Conservation (phyloP, 1,140 invertebrate species). For the Nasonia vitripennis region DNA sequence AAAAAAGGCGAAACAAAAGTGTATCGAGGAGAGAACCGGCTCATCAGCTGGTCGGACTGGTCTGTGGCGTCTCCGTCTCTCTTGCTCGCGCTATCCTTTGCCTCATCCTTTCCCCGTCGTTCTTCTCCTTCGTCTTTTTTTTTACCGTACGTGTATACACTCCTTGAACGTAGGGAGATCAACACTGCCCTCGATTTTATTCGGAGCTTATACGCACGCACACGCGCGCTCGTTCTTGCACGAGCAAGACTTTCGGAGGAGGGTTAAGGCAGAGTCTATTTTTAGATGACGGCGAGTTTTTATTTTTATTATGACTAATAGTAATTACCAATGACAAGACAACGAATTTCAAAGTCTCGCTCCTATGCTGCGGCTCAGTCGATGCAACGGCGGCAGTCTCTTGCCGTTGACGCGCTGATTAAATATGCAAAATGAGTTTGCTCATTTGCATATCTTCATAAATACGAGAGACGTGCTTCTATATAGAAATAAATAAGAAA, state of each 20-base stretch:
- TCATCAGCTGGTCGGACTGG: slow-evolving; percentile 73
- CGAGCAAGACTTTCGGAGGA: slow-evolving; percentile 43
- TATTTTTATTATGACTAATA: slow-evolving; percentile 31
- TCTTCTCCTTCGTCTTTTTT: background rate
- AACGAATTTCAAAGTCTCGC: slow-evolving; percentile 11
- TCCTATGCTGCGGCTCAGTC: background rate
- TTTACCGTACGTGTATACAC: background rate
- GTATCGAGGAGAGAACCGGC: slow-evolving; percentile 68
- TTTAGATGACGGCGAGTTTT: slow-evolving; percentile 3
- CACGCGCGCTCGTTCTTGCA: background rate
- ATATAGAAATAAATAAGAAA: slow-evolving; percentile 34
- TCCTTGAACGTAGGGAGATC: slow-evolving; percentile 53
- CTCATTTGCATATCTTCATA: slow-evolving; percentile 42
- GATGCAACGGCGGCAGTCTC: background rate
- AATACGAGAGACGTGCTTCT: slow-evolving; percentile 30
- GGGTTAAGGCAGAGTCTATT: slow-evolving; percentile 15
- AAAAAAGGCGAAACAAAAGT: slow-evolving; percentile 66
- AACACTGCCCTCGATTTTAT: slow-evolving; percentile 71
- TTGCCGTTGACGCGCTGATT: slow-evolving; percentile 32
- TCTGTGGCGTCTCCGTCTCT: slow-evolving; percentile 65
- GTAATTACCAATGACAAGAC: slow-evolving; percentile 37
- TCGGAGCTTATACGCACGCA: slow-evolving; percentile 53
- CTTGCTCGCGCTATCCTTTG: slow-evolving; percentile 47
- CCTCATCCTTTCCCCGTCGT: slow-evolving; percentile 26
- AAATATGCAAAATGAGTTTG: slow-evolving; percentile 42